Evolutionary conservation across 1,140 invertebrate genomes (phyloP), one percentile per base, ranked within the genome.

Genomic region (Drosophila bipectinata): DNA sequence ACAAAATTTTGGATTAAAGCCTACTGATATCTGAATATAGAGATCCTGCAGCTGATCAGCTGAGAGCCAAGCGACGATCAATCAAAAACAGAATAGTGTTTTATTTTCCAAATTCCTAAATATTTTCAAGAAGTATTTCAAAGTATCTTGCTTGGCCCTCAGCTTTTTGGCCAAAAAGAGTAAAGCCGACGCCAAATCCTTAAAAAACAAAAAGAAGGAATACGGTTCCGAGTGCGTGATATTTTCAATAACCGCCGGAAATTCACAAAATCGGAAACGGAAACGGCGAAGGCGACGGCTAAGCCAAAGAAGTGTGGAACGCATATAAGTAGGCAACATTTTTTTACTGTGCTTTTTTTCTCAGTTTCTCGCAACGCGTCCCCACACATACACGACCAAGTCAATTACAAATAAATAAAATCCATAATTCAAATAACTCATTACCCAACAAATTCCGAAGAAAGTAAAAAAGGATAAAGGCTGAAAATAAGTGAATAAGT

Each of bases 301-400:
- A 15, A 41, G 12, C n/a, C n/a, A n/a, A 15, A 41, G 1, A 44
- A 52, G n/a, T 30, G 28, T 30, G 28, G 51, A 37, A 32, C 14
- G 51, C 30, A 10, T 12, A 30, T 34, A 18, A 15, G 9, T 21
- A 53, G 15, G 37, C 55, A 55, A 57, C 60, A 75, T 87, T 85
- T 80, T 87, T 87, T 87, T 87, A 59, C 57, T 76, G 82, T 88
- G 81, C 51, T 87, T 85, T 87, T 85, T 87, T 87, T 72, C 60
- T 62, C 71, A 87, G 82, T 87, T 88, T 56, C 51, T 59, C 48
- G 44, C 78, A 72, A 60, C 72, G 41, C 56, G 64, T 32, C 44
- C 49, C 53, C 15, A 53, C 14, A 48, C 18, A 30, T 6, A 62
- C 9, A 51, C 28, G 9, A 21, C 15, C 2, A 12, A 47, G 9